Base-by-base conservation (phyloP, 2,113 vertebrate genomes). In the Thryonomys swinderianus region DNA sequence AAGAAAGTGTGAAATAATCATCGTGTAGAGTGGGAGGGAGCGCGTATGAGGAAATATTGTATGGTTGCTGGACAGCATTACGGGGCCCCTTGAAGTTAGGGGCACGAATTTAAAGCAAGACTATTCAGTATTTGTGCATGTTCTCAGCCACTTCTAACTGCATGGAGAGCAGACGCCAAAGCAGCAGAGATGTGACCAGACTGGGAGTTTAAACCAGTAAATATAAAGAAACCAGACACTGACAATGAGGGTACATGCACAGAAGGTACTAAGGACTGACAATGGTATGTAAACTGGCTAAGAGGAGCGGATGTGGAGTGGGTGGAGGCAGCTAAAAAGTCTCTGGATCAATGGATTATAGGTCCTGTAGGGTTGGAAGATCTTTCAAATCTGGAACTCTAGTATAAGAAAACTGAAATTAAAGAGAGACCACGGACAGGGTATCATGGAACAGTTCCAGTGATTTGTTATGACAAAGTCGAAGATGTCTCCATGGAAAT, bases 1-100 rank as follows among this genome's bases (percentile, higher is more conserved):
- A 81, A 67, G 84, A 71, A 93, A 48, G 62, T 79, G 76, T 73
- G 80, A 92, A 82, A 37, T 79, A 86, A 37, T 91, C 30, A 59
- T 90, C 67, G 67, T 4, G 13, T 13, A 64, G 84, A 21, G 42
- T 48, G 21, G 90, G 66, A 78, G 37, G 37, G 66, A 11, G 23
- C 30, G 20, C 30, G 12, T 3, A 27, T 37, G 21, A 17, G 34
- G 45, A 61, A 66, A 59, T 32, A n/a, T 57, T 21, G 11, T 20
- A 2, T 27, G 40, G 6, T 27, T n/a, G 11, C 67, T 66, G 23
- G 48, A 13, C 2, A 62, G 37, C 57, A 32, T 34, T 40, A 10
- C 4, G 48, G 55, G 3, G 55, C 55, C 48, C 53, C 20, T 40
- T 16, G 18, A 76, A 25, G n/a, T 67, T 34, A 11, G 10, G 67